Percentiles rank a stretch among this genome's conserved stretches.
Evolutionary conservation across 2,888 invertebrate species (phyloP).

Genomic region (Adelognathus sp.): DNA sequence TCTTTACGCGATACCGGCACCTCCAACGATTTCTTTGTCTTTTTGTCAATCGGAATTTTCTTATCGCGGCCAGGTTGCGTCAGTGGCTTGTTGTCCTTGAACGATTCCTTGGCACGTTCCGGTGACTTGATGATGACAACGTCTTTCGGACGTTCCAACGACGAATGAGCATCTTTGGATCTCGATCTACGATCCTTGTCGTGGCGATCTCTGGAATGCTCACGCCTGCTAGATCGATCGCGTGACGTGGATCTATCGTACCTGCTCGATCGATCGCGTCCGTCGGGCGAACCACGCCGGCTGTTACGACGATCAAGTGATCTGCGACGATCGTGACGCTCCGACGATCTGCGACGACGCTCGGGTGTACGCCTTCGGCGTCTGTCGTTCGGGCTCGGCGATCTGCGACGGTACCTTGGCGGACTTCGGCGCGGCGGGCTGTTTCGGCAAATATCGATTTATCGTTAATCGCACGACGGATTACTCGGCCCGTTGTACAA

Average conservation of each 20-base stretch:
- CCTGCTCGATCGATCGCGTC: constrained; percentile 74
- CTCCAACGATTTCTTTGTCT: constrained; percentile 69
- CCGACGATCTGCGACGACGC: constrained; percentile 77
- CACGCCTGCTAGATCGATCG: constrained; percentile 77
- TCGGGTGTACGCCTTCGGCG: constrained; percentile 77
- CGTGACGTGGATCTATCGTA: constrained; percentile 79
- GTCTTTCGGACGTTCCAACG: constrained; percentile 72
- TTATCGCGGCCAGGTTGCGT: constrained; percentile 62
- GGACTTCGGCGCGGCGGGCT: constrained; percentile 78
- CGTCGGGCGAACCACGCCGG: constrained; percentile 76
- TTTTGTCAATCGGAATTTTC: constrained; percentile 72
- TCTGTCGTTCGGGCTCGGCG: constrained; percentile 76
- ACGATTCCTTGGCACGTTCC: constrained; percentile 73
- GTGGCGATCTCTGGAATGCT: constrained; percentile 80
- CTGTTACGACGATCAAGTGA: constrained; percentile 75
- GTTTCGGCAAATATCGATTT: constrained; percentile 48
- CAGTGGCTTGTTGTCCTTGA: constrained; percentile 65
- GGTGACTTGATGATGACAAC: constrained; percentile 74
- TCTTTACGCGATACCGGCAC: constrained; percentile 74
- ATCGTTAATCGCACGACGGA: neutral
- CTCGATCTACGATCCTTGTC: constrained; percentile 78
- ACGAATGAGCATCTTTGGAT: constrained; percentile 77
- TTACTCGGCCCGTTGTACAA: no score
- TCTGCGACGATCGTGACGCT: constrained; percentile 75
- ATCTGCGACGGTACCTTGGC: constrained; percentile 76